Evolutionary conservation across 2,113 vertebrate species (phyloP).

Genomic region (Hydrochoerus hydrochaeris): DNA sequence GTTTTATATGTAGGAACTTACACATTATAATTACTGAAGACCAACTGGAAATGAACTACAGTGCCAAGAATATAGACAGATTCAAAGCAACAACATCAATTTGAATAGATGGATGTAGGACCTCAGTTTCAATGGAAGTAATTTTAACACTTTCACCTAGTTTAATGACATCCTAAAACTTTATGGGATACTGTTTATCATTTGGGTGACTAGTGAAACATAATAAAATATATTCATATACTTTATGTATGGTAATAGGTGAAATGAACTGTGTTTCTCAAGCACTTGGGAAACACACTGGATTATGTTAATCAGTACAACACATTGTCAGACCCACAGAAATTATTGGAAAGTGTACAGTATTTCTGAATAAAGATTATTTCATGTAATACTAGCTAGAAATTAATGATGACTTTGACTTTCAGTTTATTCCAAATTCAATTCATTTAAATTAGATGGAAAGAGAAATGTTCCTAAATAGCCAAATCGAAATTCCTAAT

Average conservation of each 20-base stretch:
- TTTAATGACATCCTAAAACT: background rate
- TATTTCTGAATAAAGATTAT: background rate
- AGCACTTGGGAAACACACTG: background rate
- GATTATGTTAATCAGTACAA: background rate
- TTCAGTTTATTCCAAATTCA: background rate
- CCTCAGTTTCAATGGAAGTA: background rate
- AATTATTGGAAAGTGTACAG: background rate
- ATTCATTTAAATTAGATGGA: background rate
- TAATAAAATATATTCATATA: background rate
- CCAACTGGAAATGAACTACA: background rate
- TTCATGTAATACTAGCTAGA: conserved; percentile 22
- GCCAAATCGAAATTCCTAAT: background rate
- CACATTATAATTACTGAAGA: conserved; percentile 32
- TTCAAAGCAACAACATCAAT: background rate
- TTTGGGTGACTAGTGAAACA: background rate
- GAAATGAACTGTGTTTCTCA: background rate
- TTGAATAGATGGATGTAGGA: background rate
- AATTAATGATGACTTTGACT: background rate
- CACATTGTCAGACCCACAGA: background rate
- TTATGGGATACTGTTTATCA: background rate
- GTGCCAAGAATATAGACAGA: background rate
- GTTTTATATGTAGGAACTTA: background rate
- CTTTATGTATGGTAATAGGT: background rate
- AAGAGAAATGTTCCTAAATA: background rate
- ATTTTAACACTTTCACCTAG: background rate